Evolutionary conservation across 2,888 invertebrate species (phyloP).

Genomic region (Oscheius sp.): DNA sequence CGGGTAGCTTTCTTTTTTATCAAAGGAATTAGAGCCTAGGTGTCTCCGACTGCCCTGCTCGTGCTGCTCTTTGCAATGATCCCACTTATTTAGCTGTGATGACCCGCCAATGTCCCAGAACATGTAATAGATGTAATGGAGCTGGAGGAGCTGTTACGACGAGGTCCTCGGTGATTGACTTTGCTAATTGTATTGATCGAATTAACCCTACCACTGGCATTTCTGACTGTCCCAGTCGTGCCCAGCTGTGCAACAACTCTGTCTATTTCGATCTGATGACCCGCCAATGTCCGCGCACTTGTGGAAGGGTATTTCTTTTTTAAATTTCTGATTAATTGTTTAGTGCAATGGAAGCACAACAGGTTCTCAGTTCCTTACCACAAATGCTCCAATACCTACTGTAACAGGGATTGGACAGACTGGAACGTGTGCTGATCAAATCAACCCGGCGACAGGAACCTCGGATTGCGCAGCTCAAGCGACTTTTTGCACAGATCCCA

Average conservation of each 20-base stretch:
- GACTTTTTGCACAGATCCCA: neutral
- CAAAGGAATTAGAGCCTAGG: neutral
- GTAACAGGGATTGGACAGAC: too few species aligned
- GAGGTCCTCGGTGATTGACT: neutral
- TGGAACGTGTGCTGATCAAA: neutral
- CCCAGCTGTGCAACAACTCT: neutral
- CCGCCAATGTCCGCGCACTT: too few species aligned
- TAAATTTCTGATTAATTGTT: too few species aligned
- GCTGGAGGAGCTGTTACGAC: too few species aligned
- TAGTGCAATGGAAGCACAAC: too few species aligned
- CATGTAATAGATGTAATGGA: neutral
- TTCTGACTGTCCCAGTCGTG: neutral
- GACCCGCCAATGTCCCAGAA: slow-evolving; percentile 1
- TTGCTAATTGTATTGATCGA: neutral
- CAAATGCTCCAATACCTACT: too few species aligned
- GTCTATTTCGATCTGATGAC: neutral
- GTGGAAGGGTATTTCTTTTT: neutral
- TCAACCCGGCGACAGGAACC: neutral
- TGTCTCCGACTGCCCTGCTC: slow-evolving; percentile 3
- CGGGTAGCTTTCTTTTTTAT: neutral
- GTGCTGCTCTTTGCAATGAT: slow-evolving; percentile 10
- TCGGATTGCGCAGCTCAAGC: neutral
- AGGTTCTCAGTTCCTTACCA: too few species aligned
- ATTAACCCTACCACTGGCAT: neutral
- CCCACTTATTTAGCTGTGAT: slow-evolving; percentile 5